These are phyloP conservation scores for Temnothorax ravouxi DNA, from an alignment of 2,888 invertebrate species.

Conservation along the genomic window DNA sequence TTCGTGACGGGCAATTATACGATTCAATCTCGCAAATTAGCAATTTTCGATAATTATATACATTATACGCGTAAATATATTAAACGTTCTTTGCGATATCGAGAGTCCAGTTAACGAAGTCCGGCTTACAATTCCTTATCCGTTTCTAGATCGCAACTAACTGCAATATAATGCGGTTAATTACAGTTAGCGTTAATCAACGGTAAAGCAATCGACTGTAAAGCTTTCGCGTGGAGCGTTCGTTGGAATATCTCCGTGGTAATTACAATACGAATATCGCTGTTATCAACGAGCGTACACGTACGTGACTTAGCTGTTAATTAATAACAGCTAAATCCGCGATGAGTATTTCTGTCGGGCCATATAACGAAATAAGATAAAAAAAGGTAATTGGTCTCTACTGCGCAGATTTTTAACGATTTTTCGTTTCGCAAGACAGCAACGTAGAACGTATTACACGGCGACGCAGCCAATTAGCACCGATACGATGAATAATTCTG, in stretches of 20 bases:
- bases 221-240: not conserved
- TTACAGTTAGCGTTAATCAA: constrained; percentile 43
- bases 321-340: not conserved
- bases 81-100: not conserved
- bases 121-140: not conserved
- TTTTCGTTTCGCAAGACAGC: not conserved
- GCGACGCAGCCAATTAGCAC: constrained; percentile 4
- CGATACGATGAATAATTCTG: constrained; percentile 4
- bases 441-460: not conserved
- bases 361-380: not conserved
- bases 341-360: not conserved
- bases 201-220: constrained; percentile 22
- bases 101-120: not conserved
- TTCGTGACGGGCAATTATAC: not conserved
- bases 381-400: not conserved
- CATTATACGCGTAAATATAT: not conserved
- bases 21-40: not conserved
- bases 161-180: not conserved
- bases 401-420: not conserved
- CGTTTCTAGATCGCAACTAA: constrained; percentile 32
- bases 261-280: not conserved
- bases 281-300: not conserved
- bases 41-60: constrained; percentile 26
- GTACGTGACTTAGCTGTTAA: not conserved
- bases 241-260: not conserved